Conservation (phyloP, 2,113 vertebrate species). For the Origma solitaria region DNA sequence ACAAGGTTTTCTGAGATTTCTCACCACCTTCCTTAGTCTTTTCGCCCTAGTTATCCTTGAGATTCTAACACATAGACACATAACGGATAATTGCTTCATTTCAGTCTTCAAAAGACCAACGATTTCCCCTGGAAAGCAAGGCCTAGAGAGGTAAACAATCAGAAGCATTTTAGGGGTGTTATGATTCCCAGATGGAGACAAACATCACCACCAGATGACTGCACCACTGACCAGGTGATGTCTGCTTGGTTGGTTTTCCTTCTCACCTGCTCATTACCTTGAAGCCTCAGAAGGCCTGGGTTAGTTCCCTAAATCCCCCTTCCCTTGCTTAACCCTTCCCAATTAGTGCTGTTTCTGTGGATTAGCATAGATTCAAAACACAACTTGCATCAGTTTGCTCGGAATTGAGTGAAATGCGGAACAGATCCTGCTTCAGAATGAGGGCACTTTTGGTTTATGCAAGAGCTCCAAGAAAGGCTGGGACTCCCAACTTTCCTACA, state of each 20-base stretch:
- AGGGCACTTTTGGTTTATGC: slow-evolving; percentile 63
- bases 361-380: neutral
- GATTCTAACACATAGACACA: neutral
- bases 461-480: slow-evolving; percentile 31
- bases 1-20: neutral
- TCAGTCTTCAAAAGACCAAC: slow-evolving; percentile 14
- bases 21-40: neutral
- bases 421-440: slow-evolving; percentile 32
- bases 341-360: neutral
- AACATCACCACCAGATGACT: neutral
- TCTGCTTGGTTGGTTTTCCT: neutral
- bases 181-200: neutral
- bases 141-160: slow-evolving; percentile 10
- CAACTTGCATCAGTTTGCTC: neutral
- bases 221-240: neutral
- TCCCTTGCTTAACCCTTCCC: neutral
- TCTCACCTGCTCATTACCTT: neutral
- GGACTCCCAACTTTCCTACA: neutral
- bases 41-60: slow-evolving; percentile 22
- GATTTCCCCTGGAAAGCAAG: slow-evolving; percentile 14
- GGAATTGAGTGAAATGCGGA: neutral
- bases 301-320: neutral
- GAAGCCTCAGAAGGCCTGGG: neutral
- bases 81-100: neutral
- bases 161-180: neutral